A percentile compares a stretch with the other conserved stretches of the same genome.
These are phyloP conservation scores for Drosophila nr. medialis DNA, from an alignment of 2,888 invertebrate species.

Conservation along the genomic window DNA sequence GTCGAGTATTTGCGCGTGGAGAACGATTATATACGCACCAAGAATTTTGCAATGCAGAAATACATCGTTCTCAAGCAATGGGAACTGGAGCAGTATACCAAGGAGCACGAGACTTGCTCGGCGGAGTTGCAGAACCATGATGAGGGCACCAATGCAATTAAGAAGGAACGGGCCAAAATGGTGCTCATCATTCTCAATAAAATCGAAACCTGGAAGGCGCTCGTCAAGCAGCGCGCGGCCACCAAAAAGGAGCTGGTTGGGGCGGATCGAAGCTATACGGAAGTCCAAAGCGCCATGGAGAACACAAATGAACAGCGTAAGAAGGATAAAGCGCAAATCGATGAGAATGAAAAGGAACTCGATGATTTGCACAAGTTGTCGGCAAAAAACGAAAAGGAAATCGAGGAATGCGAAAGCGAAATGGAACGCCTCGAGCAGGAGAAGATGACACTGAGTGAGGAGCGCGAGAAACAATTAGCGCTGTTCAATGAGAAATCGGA, in stretches of 20 bases:
- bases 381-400: too few species aligned
- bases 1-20: too few species aligned
- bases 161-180: slow-evolving; percentile 85
- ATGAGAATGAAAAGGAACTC: too few species aligned
- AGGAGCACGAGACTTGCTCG: slow-evolving; percentile 87
- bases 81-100: slow-evolving; percentile 87
- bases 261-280: slow-evolving; percentile 87
- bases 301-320: too few species aligned
- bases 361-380: too few species aligned
- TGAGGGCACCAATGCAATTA: slow-evolving; percentile 67
- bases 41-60: slow-evolving; percentile 86
- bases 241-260: slow-evolving; percentile 87
- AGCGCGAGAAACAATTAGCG: slow-evolving; percentile 87
- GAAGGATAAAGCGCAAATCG: too few species aligned
- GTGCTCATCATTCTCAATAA: slow-evolving; percentile 81
- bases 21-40: too few species aligned
- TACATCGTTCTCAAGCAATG: slow-evolving; percentile 86
- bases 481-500: slow-evolving; percentile 86
- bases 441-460: slow-evolving; percentile 86
- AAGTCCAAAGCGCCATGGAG: too few species aligned
- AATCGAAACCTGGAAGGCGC: slow-evolving; percentile 86
- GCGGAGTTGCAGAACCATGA: slow-evolving; percentile 85
- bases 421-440: slow-evolving; percentile 86
- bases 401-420: too few species aligned
- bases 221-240: slow-evolving; percentile 87